Conservation (phyloP, 2,113 vertebrate genomes). For the Lanius ludovicianus region DNA sequence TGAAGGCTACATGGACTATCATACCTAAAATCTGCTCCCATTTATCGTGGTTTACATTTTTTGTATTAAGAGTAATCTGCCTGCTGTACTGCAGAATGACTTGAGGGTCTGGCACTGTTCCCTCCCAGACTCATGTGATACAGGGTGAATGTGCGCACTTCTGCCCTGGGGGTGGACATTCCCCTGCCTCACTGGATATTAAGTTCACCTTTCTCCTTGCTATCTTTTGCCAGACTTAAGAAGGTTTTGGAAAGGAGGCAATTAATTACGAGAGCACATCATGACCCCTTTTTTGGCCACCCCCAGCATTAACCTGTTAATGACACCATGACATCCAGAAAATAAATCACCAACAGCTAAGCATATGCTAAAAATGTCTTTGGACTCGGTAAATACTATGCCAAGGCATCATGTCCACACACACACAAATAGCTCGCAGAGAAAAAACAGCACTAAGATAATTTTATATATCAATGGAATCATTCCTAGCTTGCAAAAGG, state of each 20-base stretch:
- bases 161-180: background rate
- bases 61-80: slow-evolving; percentile 9
- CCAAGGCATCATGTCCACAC: rapidly evolving
- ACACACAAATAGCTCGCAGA: background rate
- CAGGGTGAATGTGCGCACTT: background rate
- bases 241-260: background rate
- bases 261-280: background rate
- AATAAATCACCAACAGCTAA: background rate
- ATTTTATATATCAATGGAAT: background rate
- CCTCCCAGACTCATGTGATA: background rate
- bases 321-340: background rate
- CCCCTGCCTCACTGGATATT: background rate
- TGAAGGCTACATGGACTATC: background rate
- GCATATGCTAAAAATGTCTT: background rate
- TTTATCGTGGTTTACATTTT: slow-evolving; percentile 34
- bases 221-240: background rate
- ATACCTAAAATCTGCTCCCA: slow-evolving; percentile 26
- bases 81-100: background rate
- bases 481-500: background rate
- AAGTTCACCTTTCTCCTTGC: background rate
- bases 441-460: background rate
- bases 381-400: background rate
- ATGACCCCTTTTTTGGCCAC: background rate
- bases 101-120: background rate
- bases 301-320: background rate